A percentile compares a stretch with the other conserved stretches of the same genome.
phyloP scores from a whole-genome alignment of 2,888 invertebrate species.

The Rhamnusium bicolor region DNA sequence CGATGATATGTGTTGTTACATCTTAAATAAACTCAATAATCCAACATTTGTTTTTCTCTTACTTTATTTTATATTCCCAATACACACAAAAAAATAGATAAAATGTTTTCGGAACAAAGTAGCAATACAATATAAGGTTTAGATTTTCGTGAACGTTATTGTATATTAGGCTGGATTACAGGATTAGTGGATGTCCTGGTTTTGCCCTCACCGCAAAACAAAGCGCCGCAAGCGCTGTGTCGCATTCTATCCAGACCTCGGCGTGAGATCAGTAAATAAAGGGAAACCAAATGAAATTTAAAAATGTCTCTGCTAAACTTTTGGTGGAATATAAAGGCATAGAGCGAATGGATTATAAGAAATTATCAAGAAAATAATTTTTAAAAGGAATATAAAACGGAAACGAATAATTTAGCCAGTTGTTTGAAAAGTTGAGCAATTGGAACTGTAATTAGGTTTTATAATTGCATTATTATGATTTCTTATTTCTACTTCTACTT shows the following conservation, averaged over 20 bases:
- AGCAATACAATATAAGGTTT: not conserved
- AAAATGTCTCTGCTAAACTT: conserved; percentile 20
- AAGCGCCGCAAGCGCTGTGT: conserved; percentile 34
- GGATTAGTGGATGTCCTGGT: conserved; percentile 45
- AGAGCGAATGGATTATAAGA: not conserved
- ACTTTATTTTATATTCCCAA: not conserved
- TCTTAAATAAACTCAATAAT: not conserved
- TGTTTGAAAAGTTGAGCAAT: conserved; percentile 16
- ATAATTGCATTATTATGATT: not conserved
- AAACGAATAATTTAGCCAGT: not conserved
- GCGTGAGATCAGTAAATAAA: conserved; percentile 41
- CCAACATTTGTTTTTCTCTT: not conserved
- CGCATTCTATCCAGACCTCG: not conserved
- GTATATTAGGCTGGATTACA: conserved; percentile 41
- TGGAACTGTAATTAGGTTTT: conserved; percentile 7
- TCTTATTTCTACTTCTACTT: not conserved
- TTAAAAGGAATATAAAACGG: not conserved
- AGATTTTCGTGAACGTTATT: conserved; percentile 1
- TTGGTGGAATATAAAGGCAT: not conserved
- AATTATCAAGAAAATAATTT: conserved; percentile 2
- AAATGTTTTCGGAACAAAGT: not conserved
- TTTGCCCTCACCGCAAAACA: conserved; percentile 44
- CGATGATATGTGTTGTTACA: no score
- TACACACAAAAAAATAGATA: not conserved
- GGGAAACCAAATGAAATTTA: conserved; percentile 39